A percentile compares a stretch with the other conserved stretches of the same genome.
These are phyloP conservation scores for Patella pellucida DNA, from an alignment of 2,888 invertebrate species.

Conservation along the genomic window DNA sequence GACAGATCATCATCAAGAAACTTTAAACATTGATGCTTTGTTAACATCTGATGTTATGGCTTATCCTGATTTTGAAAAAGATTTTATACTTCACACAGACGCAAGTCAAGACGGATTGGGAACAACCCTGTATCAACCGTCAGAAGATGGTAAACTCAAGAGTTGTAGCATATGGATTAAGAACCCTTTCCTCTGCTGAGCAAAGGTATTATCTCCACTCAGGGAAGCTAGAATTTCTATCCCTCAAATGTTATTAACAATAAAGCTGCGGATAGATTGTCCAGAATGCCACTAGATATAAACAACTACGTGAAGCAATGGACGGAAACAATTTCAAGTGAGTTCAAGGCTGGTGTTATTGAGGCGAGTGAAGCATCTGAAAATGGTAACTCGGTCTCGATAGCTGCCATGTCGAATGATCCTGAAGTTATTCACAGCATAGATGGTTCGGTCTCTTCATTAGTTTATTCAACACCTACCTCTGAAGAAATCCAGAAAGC, in stretches of 20 bases:
- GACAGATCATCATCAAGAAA: slow-evolving; percentile 1
- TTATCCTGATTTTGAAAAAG: slow-evolving; percentile 16
- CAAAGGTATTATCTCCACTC: slow-evolving; percentile 22
- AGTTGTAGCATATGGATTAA: slow-evolving; percentile 20
- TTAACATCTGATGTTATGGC: slow-evolving; percentile 16
- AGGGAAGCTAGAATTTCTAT: slow-evolving; percentile 25
- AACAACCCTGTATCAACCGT: slow-evolving; percentile 20
- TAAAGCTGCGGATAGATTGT: slow-evolving; percentile 23
- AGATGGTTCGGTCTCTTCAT: neutral
- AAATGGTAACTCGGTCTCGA: neutral
- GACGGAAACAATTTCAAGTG: slow-evolving; percentile 11
- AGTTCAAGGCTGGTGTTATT: neutral
- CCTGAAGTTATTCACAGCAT: neutral
- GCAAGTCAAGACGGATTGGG: slow-evolving; percentile 19
- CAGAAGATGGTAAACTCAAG: slow-evolving; percentile 17
- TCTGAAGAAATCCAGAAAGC: neutral
- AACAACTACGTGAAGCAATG: slow-evolving; percentile 18
- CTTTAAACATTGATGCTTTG: slow-evolving; percentile 16
- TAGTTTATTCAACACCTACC: neutral
- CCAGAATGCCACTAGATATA: slow-evolving; percentile 26
- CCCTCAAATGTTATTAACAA: slow-evolving; percentile 26
- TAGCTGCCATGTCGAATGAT: neutral
- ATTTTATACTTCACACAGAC: slow-evolving; percentile 20
- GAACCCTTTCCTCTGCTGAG: slow-evolving; percentile 20
- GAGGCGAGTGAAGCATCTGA: neutral